Evolutionary conservation across 2,888 invertebrate species (phyloP).

Genomic region (Drosophila limbata): DNA sequence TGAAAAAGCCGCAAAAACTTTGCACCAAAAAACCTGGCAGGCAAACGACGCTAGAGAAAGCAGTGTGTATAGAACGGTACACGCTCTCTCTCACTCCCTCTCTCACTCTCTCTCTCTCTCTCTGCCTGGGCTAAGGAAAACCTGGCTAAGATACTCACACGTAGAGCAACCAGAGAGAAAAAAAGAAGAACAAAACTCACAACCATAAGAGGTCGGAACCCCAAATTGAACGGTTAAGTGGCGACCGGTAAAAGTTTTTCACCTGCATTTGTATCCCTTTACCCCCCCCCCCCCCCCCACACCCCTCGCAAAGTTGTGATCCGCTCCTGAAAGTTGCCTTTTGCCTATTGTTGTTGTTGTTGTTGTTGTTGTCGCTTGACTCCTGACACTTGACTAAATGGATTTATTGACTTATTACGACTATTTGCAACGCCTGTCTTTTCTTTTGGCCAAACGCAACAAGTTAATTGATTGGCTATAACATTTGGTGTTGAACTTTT

Average conservation of each 20-base stretch:
- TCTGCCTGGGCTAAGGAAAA: conserved; percentile 14
- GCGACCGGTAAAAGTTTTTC: conserved; percentile 60
- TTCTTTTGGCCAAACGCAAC: conserved; percentile 10
- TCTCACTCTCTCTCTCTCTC: neutral
- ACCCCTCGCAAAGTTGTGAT: neutral
- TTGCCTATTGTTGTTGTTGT: neutral
- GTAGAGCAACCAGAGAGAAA: neutral
- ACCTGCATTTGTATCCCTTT: conserved; percentile 40
- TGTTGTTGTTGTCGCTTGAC: conserved; percentile 11
- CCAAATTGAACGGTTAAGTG: conserved; percentile 72
- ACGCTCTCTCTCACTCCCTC: neutral
- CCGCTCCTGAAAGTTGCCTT: conserved; percentile 13
- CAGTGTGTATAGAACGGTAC: conserved; percentile 20
- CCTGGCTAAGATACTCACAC: conserved; percentile 36
- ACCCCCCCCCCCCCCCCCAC: neutral
- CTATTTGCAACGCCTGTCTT: conserved; percentile 32
- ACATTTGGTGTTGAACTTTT: neutral
- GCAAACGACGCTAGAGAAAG: conserved; percentile 27
- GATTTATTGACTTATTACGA: conserved; percentile 66
- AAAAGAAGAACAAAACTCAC: conserved; percentile 3
- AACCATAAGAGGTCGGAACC: conserved; percentile 50
- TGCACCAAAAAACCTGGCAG: conserved; percentile 72
- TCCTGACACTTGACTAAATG: conserved; percentile 46
- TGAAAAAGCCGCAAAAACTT: conserved; percentile 84
- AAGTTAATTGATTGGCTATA: conserved; percentile 35